Percentiles rank a stretch among this genome's conserved stretches.
Conservation (phyloP, 2,888 invertebrate genomes). For the Trichogramma dendrolimi region DNA sequence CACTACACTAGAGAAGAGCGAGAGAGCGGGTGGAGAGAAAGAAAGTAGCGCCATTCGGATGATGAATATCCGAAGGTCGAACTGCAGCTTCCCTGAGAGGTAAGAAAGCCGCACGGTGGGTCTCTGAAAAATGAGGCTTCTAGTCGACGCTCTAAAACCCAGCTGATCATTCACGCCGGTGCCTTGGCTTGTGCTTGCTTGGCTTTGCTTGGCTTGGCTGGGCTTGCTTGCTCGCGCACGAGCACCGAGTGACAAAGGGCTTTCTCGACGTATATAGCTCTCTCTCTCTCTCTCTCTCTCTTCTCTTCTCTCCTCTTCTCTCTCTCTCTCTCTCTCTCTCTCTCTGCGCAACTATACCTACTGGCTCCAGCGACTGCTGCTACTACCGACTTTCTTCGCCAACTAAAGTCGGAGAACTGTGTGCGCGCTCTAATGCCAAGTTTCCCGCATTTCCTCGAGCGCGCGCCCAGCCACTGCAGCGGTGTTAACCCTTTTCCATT, state of each 20-base stretch:
- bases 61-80: slow-evolving; percentile 28
- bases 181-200: slow-evolving; percentile 22
- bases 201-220: slow-evolving; percentile 3
- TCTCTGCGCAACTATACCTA: neutral
- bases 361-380: no score
- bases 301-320: neutral
- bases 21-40: no score
- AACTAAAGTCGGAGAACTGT: no score
- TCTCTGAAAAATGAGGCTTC: slow-evolving; percentile 40
- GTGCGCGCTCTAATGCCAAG: no score
- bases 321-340: neutral
- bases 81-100: neutral
- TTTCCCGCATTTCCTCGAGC: no score
- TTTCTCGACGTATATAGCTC: neutral
- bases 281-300: slow-evolving; percentile 3
- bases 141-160: slow-evolving; percentile 25
- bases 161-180: slow-evolving; percentile 32
- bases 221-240: no score
- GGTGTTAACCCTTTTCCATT: no score
- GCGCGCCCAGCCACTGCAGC: no score
- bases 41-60: slow-evolving; percentile 27
- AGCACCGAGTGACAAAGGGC: neutral
- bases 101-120: no score
- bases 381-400: no score
- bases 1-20: no score